Conservation (phyloP, 2,888 invertebrate genomes). For the Dryadula phaetusa region DNA sequence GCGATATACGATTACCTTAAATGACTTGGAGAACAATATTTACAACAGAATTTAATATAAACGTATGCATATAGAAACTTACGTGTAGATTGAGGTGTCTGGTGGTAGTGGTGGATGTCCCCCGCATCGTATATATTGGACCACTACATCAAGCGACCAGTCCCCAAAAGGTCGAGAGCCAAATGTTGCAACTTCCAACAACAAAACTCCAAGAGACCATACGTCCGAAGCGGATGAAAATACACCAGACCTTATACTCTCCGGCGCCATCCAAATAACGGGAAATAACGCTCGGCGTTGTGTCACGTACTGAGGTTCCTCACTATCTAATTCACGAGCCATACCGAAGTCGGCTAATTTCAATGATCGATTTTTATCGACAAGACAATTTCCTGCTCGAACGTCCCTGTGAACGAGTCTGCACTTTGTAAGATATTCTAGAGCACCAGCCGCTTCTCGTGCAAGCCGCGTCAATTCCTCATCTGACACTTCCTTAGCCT, state of each 20-base stretch:
- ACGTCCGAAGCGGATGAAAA: constrained; percentile 93
- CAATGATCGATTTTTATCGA: constrained; percentile 88
- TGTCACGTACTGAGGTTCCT: constrained; percentile 89
- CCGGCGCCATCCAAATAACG: constrained; percentile 96
- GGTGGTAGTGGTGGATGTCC: constrained; percentile 88
- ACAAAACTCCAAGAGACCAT: constrained; percentile 94
- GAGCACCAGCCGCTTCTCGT: constrained; percentile 85
- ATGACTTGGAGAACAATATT: no score
- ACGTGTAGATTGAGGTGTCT: constrained; percentile 64
- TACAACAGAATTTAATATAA: constrained; percentile 12
- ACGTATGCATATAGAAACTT: constrained; percentile 38
- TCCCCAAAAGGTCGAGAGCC: constrained; percentile 93
- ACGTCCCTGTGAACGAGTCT: constrained; percentile 95
- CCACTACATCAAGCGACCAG: constrained; percentile 89
- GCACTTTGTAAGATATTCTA: constrained; percentile 90
- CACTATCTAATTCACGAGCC: constrained; percentile 88
- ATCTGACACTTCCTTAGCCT: constrained; percentile 57
- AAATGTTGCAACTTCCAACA: constrained; percentile 93
- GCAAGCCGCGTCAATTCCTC: constrained; percentile 60
- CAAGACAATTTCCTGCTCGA: constrained; percentile 90
- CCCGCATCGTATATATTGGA: constrained; percentile 82
- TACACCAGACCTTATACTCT: constrained; percentile 90
- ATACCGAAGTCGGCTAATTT: constrained; percentile 93
- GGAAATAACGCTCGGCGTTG: constrained; percentile 92
- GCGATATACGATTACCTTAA: no score